Percentiles rank a stretch among this genome's conserved stretches.
Conservation (phyloP, 92 coral and sea anemone species). For the Parazoanthus darwini region DNA sequence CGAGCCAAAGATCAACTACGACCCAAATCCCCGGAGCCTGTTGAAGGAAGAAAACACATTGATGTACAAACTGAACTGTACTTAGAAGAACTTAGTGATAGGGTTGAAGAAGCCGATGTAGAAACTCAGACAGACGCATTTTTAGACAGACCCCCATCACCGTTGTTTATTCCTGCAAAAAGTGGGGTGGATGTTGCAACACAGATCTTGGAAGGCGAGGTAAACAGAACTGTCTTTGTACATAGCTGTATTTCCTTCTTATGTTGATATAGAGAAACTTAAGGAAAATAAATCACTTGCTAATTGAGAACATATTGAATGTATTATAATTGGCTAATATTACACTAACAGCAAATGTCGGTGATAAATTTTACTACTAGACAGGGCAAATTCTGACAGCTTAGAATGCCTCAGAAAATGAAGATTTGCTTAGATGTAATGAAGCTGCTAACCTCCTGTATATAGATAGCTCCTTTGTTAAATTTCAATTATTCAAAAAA, state of each 20-base stretch:
- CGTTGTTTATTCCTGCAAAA: slow-evolving; percentile 93
- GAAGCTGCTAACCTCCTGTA: no score
- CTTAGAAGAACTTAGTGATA: slow-evolving; percentile 92
- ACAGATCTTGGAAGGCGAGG: slow-evolving; percentile 97
- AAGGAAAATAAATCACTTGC: no score
- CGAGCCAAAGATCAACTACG: slow-evolving; percentile 89
- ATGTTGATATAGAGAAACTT: not conserved
- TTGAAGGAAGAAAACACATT: slow-evolving; percentile 96
- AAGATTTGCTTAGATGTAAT: no score
- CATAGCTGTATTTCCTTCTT: not conserved
- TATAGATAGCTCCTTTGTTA: no score
- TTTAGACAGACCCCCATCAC: slow-evolving; percentile 95
- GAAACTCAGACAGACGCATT: slow-evolving; percentile 99
- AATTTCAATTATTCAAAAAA: no score
- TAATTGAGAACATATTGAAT: no score
- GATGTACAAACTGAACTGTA: slow-evolving; percentile 98
- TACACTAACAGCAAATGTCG: no score
- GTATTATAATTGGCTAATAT: no score
- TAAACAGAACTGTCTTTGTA: slow-evolving; percentile 19
- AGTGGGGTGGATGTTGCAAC: slow-evolving; percentile 99
- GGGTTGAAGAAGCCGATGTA: slow-evolving; percentile 99
- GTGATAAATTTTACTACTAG: no score
- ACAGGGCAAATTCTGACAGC: no score
- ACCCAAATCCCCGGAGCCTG: slow-evolving; percentile 97
- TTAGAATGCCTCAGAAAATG: no score